Evolutionary conservation across 2,888 invertebrate genomes (phyloP), one percentile per base, ranked within the genome.

Genomic region (Hydrotaea diabolus): DNA sequence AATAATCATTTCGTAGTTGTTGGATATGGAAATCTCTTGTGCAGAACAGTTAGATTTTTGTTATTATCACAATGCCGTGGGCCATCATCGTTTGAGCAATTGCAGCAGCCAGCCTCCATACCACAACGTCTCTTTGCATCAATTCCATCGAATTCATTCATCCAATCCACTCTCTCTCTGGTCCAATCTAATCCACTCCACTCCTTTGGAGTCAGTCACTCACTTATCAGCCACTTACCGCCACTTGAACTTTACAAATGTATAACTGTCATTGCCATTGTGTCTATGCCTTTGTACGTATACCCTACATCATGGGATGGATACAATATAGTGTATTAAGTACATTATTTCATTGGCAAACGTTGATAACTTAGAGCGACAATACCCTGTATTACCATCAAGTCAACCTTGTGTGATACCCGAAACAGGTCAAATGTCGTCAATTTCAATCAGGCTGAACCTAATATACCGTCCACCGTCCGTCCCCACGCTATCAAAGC

Each of bases 211-310:
- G 43, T 39, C 66, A 66, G 15, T 62, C 46, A 74, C 23, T 43
- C 53, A 74, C 23, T 73, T 55, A 73, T 53, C 49, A 53, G 77
- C 75, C 85, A 85, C 85, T 82, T 85, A 82, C 73, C 69, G 79
- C 74, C 85, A 82, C 82, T 82, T 80, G 79, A 82, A 82, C 74
- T 82, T 82, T 64, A 85, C 78, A 85, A 77, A 82, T 80, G 77
- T 82, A 71, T 74, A 82, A 74, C 82, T 85, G 85, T 85, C 82
- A 82, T 85, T 85, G 73, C 57, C 85, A 85, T 82, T 82, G 82
- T 82, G 72, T 76, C 43, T 8, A 43, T 57, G 26, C n/a, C 62
- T 69, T 73, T 39, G 39, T 49, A 4, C n/a, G 4, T 39, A 49
- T 49, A 49, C 49, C 49, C 13, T 49, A 0, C n/a, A n/a, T 13